A percentile compares a stretch with the other conserved stretches of the same genome.
phyloP scores from a whole-genome alignment of 2,888 invertebrate genomes.

The Listrodromus nycthemerus region DNA sequence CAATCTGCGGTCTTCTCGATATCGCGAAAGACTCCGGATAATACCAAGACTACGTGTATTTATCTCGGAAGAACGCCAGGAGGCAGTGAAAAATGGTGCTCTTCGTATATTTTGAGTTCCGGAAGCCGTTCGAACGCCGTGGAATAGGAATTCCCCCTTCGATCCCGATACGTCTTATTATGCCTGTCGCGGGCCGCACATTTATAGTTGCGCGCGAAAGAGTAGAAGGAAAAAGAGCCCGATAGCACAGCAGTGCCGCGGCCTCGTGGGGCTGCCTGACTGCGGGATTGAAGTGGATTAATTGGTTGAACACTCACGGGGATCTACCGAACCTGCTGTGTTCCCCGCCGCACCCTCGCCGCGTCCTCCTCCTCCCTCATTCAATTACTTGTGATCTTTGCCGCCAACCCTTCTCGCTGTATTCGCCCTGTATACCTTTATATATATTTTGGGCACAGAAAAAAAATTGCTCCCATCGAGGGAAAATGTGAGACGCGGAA shows the following conservation, averaged over 20 bases:
- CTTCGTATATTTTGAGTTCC: conserved; percentile 29
- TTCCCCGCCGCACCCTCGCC: conserved; percentile 66
- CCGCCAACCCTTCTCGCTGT: conserved; percentile 69
- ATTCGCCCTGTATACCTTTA: not conserved
- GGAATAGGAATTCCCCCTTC: conserved; percentile 73
- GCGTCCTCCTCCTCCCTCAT: conserved; percentile 69
- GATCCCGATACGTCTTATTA: conserved; percentile 80
- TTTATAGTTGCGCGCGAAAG: conserved; percentile 7
- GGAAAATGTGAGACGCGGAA: not conserved
- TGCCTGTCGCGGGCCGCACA: conserved; percentile 70
- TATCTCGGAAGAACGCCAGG: conserved; percentile 39
- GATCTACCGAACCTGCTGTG: conserved; percentile 72
- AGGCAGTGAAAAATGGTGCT: not conserved
- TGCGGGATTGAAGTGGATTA: conserved; percentile 82
- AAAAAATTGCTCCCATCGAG: conserved; percentile 32
- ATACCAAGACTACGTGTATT: conserved; percentile 32
- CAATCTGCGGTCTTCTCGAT: conserved; percentile 71
- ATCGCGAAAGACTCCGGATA: conserved; percentile 62
- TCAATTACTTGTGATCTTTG: conserved; percentile 81
- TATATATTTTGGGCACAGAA: not conserved
- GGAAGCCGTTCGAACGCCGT: conserved; percentile 13
- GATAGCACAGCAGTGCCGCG: conserved; percentile 67
- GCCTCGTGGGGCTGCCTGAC: conserved; percentile 76
- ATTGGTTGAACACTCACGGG: conserved; percentile 83
- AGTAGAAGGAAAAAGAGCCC: conserved; percentile 63